phyloP scores from a whole-genome alignment of 2,888 invertebrate species.

The Hyposoter didymator region DNA sequence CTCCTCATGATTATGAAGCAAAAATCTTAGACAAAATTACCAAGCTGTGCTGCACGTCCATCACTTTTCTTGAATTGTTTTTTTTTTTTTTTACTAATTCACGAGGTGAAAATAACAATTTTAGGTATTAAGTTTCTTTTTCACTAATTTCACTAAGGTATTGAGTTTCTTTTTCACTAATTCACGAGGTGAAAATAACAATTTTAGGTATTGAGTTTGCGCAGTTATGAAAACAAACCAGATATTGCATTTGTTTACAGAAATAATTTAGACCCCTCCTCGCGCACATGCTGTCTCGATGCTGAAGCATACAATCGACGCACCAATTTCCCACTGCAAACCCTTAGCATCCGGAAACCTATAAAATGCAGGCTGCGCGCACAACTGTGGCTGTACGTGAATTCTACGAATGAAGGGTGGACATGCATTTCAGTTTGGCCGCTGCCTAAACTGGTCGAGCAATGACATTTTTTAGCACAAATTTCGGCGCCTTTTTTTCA shows the following conservation, averaged over 20 bases:
- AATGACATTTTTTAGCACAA: background rate
- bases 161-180: too few relatives aligned
- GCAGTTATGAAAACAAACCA: too few relatives aligned
- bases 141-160: too few relatives aligned
- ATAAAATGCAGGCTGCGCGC: constrained; percentile 2
- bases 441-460: background rate
- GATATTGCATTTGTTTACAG: background rate
- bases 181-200: too few relatives aligned
- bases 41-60: too few relatives aligned
- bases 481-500: background rate
- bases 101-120: too few relatives aligned
- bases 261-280: background rate
- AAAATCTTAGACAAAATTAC: too few relatives aligned
- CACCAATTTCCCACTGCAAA: background rate
- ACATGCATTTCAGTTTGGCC: background rate
- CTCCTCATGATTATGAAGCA: too few relatives aligned
- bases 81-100: too few relatives aligned
- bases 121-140: too few relatives aligned
- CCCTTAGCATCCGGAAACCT: background rate
- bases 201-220: too few relatives aligned
- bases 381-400: background rate
- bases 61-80: too few relatives aligned
- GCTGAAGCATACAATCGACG: background rate
- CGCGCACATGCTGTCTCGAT: background rate
- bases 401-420: background rate